These are phyloP conservation scores for Mormyrus lacerda DNA, from an alignment of 2,113 vertebrate species.

Conservation along the genomic window DNA sequence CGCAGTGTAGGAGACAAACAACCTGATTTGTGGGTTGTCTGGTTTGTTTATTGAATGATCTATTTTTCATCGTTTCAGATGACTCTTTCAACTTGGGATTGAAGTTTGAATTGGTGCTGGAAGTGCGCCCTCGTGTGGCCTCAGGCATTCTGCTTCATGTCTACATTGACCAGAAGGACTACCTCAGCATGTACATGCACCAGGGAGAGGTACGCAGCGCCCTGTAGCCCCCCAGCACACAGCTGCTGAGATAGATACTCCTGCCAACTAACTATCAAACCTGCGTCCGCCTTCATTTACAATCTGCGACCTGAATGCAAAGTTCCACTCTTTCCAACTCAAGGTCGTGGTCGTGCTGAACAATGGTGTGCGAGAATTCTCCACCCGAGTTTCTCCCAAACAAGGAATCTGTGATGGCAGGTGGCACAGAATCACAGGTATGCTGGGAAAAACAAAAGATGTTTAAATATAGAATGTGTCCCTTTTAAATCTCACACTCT, in stretches of 20 bases:
- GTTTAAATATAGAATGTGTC: not conserved
- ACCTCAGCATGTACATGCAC: slow-evolving; percentile 75
- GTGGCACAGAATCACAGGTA: slow-evolving; percentile 88
- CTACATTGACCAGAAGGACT: slow-evolving; percentile 64
- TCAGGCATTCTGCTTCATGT: slow-evolving; percentile 79
- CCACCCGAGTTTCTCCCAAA: slow-evolving; percentile 69
- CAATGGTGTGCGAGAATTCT: slow-evolving; percentile 73
- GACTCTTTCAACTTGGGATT: slow-evolving; percentile 76
- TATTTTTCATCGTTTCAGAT: slow-evolving; percentile 55
- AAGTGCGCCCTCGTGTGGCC: slow-evolving; percentile 80
- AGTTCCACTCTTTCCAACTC: slow-evolving; percentile 9
- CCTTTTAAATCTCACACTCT: not conserved
- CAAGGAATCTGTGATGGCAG: slow-evolving; percentile 74
- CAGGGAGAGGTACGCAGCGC: slow-evolving; percentile 66
- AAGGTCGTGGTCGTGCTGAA: slow-evolving; percentile 81
- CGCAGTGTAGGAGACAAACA: not conserved
- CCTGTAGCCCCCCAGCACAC: not conserved
- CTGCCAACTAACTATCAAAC: not conserved
- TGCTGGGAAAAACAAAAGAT: slow-evolving; percentile 22
- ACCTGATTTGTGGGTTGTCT: slow-evolving; percentile 1
- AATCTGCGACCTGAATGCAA: not conserved
- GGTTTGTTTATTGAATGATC: not conserved
- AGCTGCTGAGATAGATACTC: not conserved
- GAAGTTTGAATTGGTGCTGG: slow-evolving; percentile 80
- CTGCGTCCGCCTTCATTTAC: not conserved